Evolutionary conservation across 2,888 invertebrate species (phyloP).

Genomic region (Cantharis rufa): DNA sequence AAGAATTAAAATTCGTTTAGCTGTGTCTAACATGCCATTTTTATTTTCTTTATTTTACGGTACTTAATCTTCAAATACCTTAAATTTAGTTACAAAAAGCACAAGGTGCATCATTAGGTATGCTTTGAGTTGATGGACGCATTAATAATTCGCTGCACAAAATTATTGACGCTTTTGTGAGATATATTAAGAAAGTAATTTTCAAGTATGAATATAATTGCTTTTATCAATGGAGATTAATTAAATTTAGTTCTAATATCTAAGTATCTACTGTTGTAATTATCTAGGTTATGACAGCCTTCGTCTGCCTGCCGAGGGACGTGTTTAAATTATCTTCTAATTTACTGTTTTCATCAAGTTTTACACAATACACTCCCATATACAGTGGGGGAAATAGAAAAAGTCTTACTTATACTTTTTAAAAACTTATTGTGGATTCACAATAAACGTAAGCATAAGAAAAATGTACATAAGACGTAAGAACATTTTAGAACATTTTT

Average conservation of each 20-base stretch:
- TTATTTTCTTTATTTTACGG: conserved; percentile 14
- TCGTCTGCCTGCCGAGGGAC: too few relatives aligned
- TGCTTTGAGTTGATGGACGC: not conserved
- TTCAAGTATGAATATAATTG: not conserved
- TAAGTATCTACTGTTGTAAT: not conserved
- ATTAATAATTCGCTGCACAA: not conserved
- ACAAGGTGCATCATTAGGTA: conserved; percentile 6
- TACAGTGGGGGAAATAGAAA: too few relatives aligned
- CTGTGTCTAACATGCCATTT: not conserved
- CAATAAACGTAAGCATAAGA: too few relatives aligned
- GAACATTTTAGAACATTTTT: too few relatives aligned
- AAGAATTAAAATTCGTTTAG: conserved; percentile 6
- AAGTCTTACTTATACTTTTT: too few relatives aligned
- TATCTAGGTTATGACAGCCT: not conserved
- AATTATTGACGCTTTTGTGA: not conserved
- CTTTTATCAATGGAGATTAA: not conserved
- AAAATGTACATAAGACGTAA: too few relatives aligned
- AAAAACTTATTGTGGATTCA: too few relatives aligned
- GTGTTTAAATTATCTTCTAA: too few relatives aligned
- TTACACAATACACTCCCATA: too few relatives aligned
- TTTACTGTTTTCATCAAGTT: too few relatives aligned
- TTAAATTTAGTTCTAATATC: not conserved
- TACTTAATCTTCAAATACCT: conserved; percentile 1
- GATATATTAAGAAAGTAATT: not conserved
- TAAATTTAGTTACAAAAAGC: conserved; percentile 6